A percentile compares a stretch with the other conserved stretches of the same genome.
Evolutionary conservation across 1,140 invertebrate species (phyloP).

Genomic region (Nautilus pompilius): DNA sequence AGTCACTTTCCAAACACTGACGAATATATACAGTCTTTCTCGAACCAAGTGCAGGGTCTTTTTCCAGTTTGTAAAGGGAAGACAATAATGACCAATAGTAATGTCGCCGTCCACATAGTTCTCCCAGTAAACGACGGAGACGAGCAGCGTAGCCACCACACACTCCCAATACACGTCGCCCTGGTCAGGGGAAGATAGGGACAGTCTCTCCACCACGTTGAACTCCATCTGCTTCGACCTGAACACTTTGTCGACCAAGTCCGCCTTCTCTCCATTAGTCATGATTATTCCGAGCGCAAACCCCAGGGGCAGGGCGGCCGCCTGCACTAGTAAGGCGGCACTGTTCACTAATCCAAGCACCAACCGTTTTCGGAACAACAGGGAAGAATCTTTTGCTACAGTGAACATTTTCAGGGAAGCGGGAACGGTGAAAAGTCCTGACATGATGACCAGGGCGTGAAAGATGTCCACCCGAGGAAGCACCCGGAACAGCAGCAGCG

Average conservation of each 20-base stretch:
- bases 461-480: constrained; percentile 88
- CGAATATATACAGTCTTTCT: constrained; percentile 36
- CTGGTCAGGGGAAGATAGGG: not conserved
- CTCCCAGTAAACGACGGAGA: constrained; percentile 95
- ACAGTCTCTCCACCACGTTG: not conserved
- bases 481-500: constrained; percentile 79
- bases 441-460: constrained; percentile 89
- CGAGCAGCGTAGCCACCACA: constrained; percentile 76
- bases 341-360: constrained; percentile 16
- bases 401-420: constrained; percentile 58
- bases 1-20: constrained; percentile 37
- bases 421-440: constrained; percentile 87
- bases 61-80: constrained; percentile 31
- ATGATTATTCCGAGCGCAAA: constrained; percentile 21
- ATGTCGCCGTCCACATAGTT: constrained; percentile 78
- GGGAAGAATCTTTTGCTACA: constrained; percentile 16
- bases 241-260: not conserved
- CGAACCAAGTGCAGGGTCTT: constrained; percentile 27
- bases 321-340: constrained; percentile 27
- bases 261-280: constrained; percentile 6
- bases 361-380: constrained; percentile 12
- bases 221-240: not conserved
- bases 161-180: constrained; percentile 71
- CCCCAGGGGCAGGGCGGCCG: constrained; percentile 18
- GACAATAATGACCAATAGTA: constrained; percentile 20